phyloP scores from a whole-genome alignment of 2,113 vertebrate species.

The Galbula dea region DNA sequence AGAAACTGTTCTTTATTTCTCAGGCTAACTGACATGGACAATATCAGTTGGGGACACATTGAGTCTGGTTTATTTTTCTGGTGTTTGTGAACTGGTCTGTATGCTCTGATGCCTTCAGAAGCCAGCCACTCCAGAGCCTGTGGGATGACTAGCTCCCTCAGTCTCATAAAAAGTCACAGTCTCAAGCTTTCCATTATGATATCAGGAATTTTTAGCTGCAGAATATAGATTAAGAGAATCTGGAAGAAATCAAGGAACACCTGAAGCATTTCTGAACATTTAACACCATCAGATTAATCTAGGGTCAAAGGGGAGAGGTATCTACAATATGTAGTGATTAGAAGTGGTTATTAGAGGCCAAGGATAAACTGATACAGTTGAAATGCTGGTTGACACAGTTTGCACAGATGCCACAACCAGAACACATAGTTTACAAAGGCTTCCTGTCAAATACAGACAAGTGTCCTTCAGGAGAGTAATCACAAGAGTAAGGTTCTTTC shows the following conservation, averaged over 20 bases:
- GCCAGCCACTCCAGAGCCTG: neutral
- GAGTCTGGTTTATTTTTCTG: neutral
- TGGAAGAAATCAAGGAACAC: neutral
- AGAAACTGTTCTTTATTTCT: conserved; percentile 20
- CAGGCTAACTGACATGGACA: neutral
- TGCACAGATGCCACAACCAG: neutral
- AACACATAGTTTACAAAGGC: neutral
- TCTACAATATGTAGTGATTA: neutral
- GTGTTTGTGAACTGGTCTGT: neutral
- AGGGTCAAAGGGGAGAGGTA: neutral
- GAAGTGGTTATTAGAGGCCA: neutral
- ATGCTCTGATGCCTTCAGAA: neutral
- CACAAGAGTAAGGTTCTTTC: neutral
- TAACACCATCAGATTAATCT: neutral
- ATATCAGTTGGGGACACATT: neutral
- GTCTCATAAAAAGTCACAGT: neutral
- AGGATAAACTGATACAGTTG: neutral
- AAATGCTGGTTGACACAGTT: neutral
- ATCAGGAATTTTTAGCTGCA: neutral
- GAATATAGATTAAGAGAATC: neutral
- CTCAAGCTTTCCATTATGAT: neutral
- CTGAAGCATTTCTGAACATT: neutral
- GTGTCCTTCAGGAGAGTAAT: neutral
- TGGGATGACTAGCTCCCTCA: neutral
- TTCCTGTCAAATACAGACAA: neutral